These are phyloP conservation scores for Xenopus laevis DNA, from an alignment of 2,113 vertebrate species.

Conservation along the genomic window DNA sequence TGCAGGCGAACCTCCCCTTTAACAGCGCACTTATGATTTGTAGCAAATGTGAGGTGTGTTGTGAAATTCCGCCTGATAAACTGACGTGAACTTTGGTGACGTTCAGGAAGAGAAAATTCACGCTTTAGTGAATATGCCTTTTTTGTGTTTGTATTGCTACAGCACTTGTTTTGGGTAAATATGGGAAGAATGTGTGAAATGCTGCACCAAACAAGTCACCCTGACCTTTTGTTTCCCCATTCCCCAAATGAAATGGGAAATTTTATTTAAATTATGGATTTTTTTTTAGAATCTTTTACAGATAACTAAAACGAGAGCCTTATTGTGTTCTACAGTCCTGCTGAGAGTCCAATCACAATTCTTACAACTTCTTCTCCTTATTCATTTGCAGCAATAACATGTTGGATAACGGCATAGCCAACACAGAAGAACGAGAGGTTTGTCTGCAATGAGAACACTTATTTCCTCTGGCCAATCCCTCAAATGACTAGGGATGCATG, in stretches of 20 bases:
- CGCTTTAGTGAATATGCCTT: too few relatives aligned
- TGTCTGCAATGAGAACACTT: background rate
- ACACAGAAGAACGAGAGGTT: constrained; percentile 35
- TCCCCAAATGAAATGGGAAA: background rate
- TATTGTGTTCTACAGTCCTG: background rate
- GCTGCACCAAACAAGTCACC: background rate
- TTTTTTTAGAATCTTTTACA: background rate
- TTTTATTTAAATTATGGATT: background rate
- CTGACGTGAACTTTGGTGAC: too few relatives aligned
- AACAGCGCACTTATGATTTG: too few relatives aligned
- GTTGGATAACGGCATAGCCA: constrained; percentile 33
- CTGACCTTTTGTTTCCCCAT: background rate
- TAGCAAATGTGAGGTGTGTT: too few relatives aligned
- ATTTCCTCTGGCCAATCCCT: too few relatives aligned
- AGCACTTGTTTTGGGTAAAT: too few relatives aligned
- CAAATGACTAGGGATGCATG: too few relatives aligned
- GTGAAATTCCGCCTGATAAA: too few relatives aligned
- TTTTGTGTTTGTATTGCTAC: too few relatives aligned
- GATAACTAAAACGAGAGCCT: background rate
- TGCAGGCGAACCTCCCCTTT: too few relatives aligned
- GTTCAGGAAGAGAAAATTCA: too few relatives aligned
- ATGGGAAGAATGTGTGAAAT: background rate
- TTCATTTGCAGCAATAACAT: constrained; percentile 28
- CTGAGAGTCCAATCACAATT: background rate
- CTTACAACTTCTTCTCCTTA: background rate